Base-by-base conservation (phyloP, 2,797 vertebrate species). In the Parotocinclus haroldoi region DNA sequence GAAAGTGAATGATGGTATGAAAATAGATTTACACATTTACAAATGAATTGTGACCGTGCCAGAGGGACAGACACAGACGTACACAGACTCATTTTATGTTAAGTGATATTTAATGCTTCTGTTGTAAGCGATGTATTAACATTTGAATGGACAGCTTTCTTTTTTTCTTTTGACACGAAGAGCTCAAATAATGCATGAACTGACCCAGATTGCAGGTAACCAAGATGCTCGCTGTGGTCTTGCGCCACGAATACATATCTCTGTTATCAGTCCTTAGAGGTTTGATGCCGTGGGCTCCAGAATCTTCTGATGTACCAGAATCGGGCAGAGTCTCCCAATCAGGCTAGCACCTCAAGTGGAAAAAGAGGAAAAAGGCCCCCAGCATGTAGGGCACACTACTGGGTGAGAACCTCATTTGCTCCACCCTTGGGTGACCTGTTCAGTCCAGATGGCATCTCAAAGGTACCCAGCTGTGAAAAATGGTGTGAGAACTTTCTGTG, bases 121-220 rank as follows among this genome's bases (percentile, higher is more conserved):
- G 19, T 69, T 66, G n/a, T n/a, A n/a, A n/a, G n/a, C n/a, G n/a
- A n/a, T n/a, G 79, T 70, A 59, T 49, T 38, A 54, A 44, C 14
- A 39, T 60, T 50, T 49, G 7, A n/a, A 68, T 73, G 72, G 55
- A 55, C 72, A 83, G 80, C 76, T 71, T 79, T 73, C 71, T 72
- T 71, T 78, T 68, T 57, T 69, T 40, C 69, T 62, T 42, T 74
- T 54, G 68, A 80, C 82, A 87, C 84, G 83, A 77, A 81, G 84
- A 82, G 84, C 83, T 84, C 85, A 85, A 90, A 90, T 88, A 88
- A 89, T 89, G 83, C 84, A 82, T 84, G 86, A 89, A 85, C 79
- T 88, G 88, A 89, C 87, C 88, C 82, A 90, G 83, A 89, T 90
- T 88, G 84, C 84, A 86, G 83, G 85, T 86, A 89, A 82, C 79